These are phyloP conservation scores for Megalops atlanticus DNA, from an alignment of 2,113 vertebrate genomes.

Conservation along the genomic window DNA sequence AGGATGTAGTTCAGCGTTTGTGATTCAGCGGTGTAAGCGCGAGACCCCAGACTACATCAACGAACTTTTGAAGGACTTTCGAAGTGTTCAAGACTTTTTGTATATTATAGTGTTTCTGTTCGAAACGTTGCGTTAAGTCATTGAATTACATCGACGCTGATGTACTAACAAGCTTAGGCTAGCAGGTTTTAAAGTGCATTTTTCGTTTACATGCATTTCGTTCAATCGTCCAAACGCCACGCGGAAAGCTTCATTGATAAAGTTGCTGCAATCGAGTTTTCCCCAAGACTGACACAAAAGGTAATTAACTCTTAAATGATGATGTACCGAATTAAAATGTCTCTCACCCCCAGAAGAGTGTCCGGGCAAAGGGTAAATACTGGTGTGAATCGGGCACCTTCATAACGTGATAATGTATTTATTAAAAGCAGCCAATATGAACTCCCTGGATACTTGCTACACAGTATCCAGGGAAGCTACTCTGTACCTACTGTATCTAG, in stretches of 20 bases:
- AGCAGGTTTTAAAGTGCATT: background rate
- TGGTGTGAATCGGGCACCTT: no score
- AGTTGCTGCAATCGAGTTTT: background rate
- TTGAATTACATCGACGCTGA: background rate
- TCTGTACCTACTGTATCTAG: no score
- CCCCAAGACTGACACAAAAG: background rate
- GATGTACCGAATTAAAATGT: background rate
- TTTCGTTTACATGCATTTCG: background rate
- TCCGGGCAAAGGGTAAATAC: no score
- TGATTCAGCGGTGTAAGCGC: constrained; percentile 56
- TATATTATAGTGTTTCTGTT: background rate
- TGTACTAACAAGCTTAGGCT: background rate
- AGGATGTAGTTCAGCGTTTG: constrained; percentile 41
- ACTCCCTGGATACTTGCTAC: no score
- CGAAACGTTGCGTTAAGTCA: background rate
- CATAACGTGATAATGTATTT: no score
- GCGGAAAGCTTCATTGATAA: background rate
- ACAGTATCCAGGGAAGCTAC: no score
- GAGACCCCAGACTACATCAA: constrained; percentile 47
- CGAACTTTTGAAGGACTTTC: constrained; percentile 8
- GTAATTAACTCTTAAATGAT: background rate
- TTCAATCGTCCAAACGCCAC: background rate
- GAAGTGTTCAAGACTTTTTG: constrained; percentile 1
- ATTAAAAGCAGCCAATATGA: no score
- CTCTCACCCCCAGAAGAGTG: background rate